Evolutionary conservation across 2,888 invertebrate species (phyloP).

Genomic region (Cotesia congregata): DNA sequence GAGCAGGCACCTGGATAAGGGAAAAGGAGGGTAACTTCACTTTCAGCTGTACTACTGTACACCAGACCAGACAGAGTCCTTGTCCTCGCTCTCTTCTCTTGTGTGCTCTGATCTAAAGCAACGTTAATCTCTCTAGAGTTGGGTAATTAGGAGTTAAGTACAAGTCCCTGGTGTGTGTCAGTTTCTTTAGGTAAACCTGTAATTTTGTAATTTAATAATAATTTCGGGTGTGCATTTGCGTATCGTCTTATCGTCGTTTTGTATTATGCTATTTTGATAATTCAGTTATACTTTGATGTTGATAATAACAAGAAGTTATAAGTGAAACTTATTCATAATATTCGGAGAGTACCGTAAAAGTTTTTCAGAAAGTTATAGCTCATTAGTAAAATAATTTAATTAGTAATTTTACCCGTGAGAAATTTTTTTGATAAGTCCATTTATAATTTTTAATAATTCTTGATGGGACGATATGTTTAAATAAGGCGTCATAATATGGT

Average conservation of each 20-base stretch:
- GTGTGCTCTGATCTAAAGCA: conserved; percentile 49
- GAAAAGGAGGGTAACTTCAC: conserved; percentile 56
- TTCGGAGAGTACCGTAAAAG: no score
- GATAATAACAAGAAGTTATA: background rate
- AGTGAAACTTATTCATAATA: background rate
- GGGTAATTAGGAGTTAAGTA: conserved; percentile 61
- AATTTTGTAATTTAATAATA: conserved; percentile 57
- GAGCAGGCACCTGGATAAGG: conserved; percentile 56
- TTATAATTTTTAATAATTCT: no score
- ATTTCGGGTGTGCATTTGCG: conserved; percentile 41
- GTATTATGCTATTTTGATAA: background rate
- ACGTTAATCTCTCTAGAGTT: conserved; percentile 57
- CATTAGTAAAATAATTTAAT: no score
- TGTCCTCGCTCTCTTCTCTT: conserved; percentile 39
- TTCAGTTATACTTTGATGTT: background rate
- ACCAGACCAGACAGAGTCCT: conserved; percentile 3
- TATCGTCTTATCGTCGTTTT: conserved; percentile 18
- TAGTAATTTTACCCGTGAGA: no score
- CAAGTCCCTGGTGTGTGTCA: conserved; percentile 51
- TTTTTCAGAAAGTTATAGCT: no score
- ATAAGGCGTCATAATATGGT: no score
- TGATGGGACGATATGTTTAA: no score
- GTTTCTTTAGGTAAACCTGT: conserved; percentile 50
- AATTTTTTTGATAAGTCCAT: no score
- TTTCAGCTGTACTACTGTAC: conserved; percentile 48